Evolutionary conservation across 1,140 invertebrate species (phyloP).

Genomic region (Trissolcus basalis): DNA sequence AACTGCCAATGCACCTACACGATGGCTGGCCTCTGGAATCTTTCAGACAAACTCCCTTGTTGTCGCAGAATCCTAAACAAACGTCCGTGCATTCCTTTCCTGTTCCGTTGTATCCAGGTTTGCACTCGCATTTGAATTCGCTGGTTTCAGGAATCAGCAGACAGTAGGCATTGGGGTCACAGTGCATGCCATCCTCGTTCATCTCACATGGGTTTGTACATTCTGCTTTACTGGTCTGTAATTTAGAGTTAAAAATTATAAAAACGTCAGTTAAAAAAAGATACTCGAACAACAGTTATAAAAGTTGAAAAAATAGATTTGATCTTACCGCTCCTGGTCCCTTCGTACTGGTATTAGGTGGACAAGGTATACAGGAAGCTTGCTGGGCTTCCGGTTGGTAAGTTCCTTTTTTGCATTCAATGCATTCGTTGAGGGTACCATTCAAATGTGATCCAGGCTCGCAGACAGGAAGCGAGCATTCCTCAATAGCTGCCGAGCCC

Average conservation of each 20-base stretch:
- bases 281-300: too few species aligned
- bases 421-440: constrained; percentile 88
- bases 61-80: constrained; percentile 91
- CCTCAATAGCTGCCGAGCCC: constrained; percentile 88
- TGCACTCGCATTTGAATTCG: constrained; percentile 95
- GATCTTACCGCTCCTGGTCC: constrained; percentile 83
- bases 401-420: constrained; percentile 92
- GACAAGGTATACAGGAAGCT: constrained; percentile 90
- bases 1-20: constrained; percentile 92
- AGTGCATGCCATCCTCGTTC: constrained; percentile 88
- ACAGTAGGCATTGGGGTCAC: constrained; percentile 92
- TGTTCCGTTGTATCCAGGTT: constrained; percentile 94
- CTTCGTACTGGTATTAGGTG: constrained; percentile 94
- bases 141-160: constrained; percentile 89
- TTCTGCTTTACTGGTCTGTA: constrained; percentile 85
- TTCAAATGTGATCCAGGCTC: constrained; percentile 90
- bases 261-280: not conserved
- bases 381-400: constrained; percentile 95
- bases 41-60: constrained; percentile 93
- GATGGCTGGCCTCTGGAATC: constrained; percentile 88
- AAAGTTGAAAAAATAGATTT: not conserved
- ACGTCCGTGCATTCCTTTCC: constrained; percentile 89
- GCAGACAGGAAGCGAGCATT: constrained; percentile 94
- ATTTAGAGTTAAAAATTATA: constrained; percentile 48
- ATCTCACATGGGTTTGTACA: constrained; percentile 95